Conservation (phyloP, 2,113 vertebrate species). For the Proterorhinus semilunaris region DNA sequence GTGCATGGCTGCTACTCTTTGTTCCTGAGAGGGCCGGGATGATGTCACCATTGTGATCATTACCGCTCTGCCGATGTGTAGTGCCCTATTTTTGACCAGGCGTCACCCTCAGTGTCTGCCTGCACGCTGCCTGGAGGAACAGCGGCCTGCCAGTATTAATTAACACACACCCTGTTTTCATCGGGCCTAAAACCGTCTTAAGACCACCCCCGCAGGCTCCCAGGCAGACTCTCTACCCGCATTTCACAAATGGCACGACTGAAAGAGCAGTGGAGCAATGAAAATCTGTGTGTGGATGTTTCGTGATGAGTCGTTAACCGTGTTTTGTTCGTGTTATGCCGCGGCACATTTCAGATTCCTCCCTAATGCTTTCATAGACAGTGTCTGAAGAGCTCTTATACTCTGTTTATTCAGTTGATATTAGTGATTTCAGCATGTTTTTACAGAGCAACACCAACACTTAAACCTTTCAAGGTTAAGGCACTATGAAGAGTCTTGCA, state of each 20-base stretch:
- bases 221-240: constrained; percentile 29
- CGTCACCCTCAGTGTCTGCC: constrained; percentile 66
- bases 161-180: constrained; percentile 61
- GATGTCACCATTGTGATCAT: constrained; percentile 76
- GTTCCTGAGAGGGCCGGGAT: constrained; percentile 68
- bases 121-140: constrained; percentile 63
- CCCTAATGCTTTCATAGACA: not conserved
- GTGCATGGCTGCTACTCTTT: constrained; percentile 72
- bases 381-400: not conserved
- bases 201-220: constrained; percentile 51
- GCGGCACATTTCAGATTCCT: not conserved
- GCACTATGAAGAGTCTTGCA: not conserved
- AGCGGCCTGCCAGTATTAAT: constrained; percentile 73
- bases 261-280: constrained; percentile 21
- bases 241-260: constrained; percentile 22
- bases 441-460: not conserved
- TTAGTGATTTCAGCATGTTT: not conserved
- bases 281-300: constrained; percentile 6
- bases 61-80: constrained; percentile 51
- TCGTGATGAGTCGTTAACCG: constrained; percentile 4
- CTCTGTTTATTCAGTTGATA: not conserved
- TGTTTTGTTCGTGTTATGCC: constrained; percentile 13
- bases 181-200: constrained; percentile 51
- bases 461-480: not conserved
- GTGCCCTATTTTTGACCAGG: constrained; percentile 76